Percentiles rank a stretch among this genome's conserved stretches.
Conservation (phyloP, 2,113 vertebrate genomes). For the Cynocephalus volans region DNA sequence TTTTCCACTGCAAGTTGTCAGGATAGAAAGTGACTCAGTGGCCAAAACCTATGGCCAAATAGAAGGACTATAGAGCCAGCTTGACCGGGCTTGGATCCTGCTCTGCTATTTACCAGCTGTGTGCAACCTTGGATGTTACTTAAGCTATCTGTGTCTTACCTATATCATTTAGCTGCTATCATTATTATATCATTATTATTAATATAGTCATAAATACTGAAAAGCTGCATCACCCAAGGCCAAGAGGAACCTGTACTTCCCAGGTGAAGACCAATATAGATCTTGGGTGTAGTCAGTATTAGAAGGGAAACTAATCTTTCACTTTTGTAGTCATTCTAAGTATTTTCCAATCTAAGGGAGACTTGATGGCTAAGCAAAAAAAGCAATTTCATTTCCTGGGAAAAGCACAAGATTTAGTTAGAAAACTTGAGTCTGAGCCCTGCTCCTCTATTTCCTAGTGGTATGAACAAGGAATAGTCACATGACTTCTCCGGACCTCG, state of each 20-base stretch:
- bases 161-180: neutral
- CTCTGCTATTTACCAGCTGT: neutral
- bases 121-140: neutral
- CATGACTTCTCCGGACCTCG: conserved; percentile 20
- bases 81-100: neutral
- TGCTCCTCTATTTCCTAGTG: conserved; percentile 50
- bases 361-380: conserved; percentile 23
- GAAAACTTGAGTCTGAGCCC: neutral
- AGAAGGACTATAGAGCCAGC: neutral
- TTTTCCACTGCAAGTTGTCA: neutral
- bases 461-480: neutral
- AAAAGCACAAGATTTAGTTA: conserved; percentile 19
- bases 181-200: neutral
- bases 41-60: neutral
- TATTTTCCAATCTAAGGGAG: conserved; percentile 14
- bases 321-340: neutral
- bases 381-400: conserved; percentile 17
- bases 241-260: neutral
- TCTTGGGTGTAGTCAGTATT: neutral
- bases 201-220: neutral
- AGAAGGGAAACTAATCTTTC: neutral
- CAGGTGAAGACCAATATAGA: neutral
- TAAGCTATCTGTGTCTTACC: neutral
- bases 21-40: neutral
- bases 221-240: neutral